A percentile compares a stretch with the other conserved stretches of the same genome.
These are phyloP conservation scores for Odontocolon sp. DNA, from an alignment of 2,888 invertebrate species.

Conservation along the genomic window DNA sequence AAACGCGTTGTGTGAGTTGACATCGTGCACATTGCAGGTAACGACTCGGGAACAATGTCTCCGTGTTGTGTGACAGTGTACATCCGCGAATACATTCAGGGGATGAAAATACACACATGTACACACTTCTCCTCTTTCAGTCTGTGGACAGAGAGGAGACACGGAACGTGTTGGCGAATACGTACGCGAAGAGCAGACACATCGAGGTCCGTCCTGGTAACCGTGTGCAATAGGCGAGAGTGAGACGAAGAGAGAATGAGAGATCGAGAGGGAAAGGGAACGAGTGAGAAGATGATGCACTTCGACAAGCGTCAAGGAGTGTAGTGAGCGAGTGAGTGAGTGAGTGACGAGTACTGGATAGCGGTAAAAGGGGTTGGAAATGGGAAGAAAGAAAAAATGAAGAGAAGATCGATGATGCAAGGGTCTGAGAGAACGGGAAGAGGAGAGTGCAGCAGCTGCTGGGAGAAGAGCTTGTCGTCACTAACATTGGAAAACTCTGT, in stretches of 20 bases:
- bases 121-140: conserved; percentile 19
- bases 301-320: conserved; percentile 27
- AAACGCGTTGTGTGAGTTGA: no score
- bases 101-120: conserved; percentile 29
- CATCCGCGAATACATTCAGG: conserved; percentile 9
- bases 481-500: no score
- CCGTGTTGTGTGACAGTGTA: not conserved
- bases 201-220: conserved; percentile 33
- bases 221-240: conserved; percentile 27
- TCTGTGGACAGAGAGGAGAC: conserved; percentile 45
- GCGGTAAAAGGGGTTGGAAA: conserved; percentile 48
- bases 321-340: conserved; percentile 1
- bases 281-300: conserved; percentile 55
- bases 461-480: conserved; percentile 19
- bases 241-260: conserved; percentile 19
- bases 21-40: not conserved
- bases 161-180: conserved; percentile 55
- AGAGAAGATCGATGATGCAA: conserved; percentile 58
- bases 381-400: conserved; percentile 37
- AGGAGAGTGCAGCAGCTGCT: not conserved
- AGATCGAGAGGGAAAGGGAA: conserved; percentile 36
- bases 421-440: not conserved
- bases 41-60: not conserved
- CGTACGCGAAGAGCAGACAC: conserved; percentile 11
- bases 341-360: no score